These are phyloP conservation scores for Mustelus asterias DNA, from an alignment of 2,113 vertebrate species.

Conservation along the genomic window DNA sequence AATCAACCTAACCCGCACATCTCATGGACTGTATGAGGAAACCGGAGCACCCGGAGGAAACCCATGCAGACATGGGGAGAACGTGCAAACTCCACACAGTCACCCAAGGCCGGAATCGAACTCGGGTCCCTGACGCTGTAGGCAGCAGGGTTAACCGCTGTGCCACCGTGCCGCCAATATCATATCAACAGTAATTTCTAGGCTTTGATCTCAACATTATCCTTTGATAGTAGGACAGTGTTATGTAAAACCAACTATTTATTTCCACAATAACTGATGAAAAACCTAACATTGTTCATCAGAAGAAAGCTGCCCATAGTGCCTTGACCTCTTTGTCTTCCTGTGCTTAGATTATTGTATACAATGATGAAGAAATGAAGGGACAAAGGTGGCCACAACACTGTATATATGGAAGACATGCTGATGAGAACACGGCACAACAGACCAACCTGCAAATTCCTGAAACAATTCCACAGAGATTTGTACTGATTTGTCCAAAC, in stretches of 20 bases:
- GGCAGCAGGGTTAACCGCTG: too few relatives aligned
- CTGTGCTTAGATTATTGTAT: not conserved
- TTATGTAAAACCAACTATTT: not conserved
- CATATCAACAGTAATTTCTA: not conserved
- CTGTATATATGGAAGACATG: not conserved
- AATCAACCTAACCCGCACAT: too few relatives aligned
- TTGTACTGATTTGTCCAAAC: too few relatives aligned
- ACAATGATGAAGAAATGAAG: not conserved
- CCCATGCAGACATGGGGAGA: too few relatives aligned
- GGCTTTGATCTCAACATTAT: not conserved
- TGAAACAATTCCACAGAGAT: not conserved
- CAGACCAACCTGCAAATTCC: not conserved
- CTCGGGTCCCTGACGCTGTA: too few relatives aligned
- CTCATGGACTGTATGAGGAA: too few relatives aligned
- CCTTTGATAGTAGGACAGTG: not conserved
- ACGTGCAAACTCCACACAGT: too few relatives aligned
- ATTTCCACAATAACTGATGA: not conserved
- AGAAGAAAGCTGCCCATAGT: not conserved
- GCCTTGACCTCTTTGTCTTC: not conserved
- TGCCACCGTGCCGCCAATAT: too few relatives aligned
- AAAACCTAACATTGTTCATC: not conserved
- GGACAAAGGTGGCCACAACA: not conserved
- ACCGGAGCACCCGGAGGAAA: too few relatives aligned
- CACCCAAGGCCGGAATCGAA: too few relatives aligned
- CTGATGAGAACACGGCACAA: not conserved